Base-by-base conservation (phyloP, 2,888 invertebrate species). In the Hypomecis atomaria region DNA sequence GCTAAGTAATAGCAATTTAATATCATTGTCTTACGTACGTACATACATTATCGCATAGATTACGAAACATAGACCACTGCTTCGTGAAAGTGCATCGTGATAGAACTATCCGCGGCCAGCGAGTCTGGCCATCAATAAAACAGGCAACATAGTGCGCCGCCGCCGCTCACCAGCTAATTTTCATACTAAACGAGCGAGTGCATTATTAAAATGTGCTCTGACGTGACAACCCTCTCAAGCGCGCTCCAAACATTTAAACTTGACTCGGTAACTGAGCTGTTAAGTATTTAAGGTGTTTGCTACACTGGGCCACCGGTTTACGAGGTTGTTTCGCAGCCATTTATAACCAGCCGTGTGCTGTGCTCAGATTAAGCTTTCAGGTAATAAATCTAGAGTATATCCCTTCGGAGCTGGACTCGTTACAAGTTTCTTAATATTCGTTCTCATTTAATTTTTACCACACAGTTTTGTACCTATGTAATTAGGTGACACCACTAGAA, bases 101-200 rank as follows among this genome's bases (percentile, higher is more conserved):
- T 61, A 37, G 50, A 54, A 45, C 11, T 69, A 72, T 74, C 68
- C 73, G 62, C 72, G 60, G 50, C 54, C 59, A 65, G 62, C 61
- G 59, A 34, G 58, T 66, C 70, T 71, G 62, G 63, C 71, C 85
- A 87, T 90, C 86, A 88, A 89, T 89, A 88, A 89, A 85, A 78
- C 81, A 86, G 71, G 75, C 74, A 73, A 71, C 76, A 78, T 73
- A 77, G 78, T 77, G 76, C 73, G 71, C 65, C 81, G 81, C 74
- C 78, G 75, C 72, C 83, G 73, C 81, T 78, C 81, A 78, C 83
- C 80, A 84, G 85, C 89, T 92, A 92, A 92, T 92, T 91, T 91
- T 91, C 90, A 92, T 92, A 92, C 87, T 87, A 88, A 91, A 92
- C 91, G 90, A 91, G 85, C 83, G 78, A 77, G 80, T 92, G 87